Conservation (phyloP, 2,888 invertebrate species). For the Ophion ventricosus region DNA sequence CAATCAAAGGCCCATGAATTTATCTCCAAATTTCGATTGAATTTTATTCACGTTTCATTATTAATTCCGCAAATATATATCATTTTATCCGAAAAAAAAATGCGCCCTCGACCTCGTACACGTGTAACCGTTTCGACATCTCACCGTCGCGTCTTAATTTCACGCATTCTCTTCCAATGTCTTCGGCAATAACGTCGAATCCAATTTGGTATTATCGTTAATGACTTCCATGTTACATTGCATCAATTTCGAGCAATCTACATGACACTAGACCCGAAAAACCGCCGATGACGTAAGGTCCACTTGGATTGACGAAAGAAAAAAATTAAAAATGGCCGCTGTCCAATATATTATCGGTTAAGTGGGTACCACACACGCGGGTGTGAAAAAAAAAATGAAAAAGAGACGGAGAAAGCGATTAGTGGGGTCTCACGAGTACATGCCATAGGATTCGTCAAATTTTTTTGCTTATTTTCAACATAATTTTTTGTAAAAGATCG, state of each 20-base stretch:
- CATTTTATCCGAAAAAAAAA: neutral
- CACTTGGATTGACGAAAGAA: conserved; percentile 8
- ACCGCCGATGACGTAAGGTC: conserved; percentile 36
- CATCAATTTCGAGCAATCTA: conserved; percentile 37
- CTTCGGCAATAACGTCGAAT: neutral
- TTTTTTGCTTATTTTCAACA: neutral
- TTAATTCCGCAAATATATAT: neutral
- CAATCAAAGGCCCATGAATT: neutral
- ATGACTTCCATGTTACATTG: conserved; percentile 30
- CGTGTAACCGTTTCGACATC: conserved; percentile 19
- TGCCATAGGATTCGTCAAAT: neutral
- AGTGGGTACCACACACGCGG: conserved; percentile 9
- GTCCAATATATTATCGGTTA: conserved; percentile 20
- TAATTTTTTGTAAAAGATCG: conserved; percentile 2
- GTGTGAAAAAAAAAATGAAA: conserved; percentile 44
- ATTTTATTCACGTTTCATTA: neutral
- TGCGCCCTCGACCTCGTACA: conserved; percentile 12
- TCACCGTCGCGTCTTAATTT: conserved; percentile 19
- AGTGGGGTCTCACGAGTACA: conserved; percentile 39
- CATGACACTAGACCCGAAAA: conserved; percentile 23
- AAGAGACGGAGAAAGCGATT: conserved; percentile 39
- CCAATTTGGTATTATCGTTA: conserved; percentile 8
- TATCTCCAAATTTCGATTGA: neutral
- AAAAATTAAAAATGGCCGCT: conserved; percentile 38
- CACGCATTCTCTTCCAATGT: conserved; percentile 18